A percentile compares a stretch with the other conserved stretches of the same genome.
Conservation (phyloP, 2,113 vertebrate genomes). For the Poicephalus gulielmi region DNA sequence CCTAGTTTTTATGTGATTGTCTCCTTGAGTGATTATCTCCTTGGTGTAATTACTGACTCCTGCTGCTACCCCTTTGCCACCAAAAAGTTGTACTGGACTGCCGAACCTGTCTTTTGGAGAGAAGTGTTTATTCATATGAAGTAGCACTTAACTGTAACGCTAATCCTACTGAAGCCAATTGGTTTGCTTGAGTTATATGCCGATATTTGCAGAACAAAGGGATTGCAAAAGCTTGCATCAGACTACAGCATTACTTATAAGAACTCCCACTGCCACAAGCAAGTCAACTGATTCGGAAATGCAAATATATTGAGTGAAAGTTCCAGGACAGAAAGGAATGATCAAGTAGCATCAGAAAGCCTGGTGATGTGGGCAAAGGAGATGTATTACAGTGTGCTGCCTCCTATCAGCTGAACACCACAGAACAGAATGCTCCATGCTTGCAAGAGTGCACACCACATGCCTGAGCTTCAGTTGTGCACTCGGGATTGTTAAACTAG, state of each 20-base stretch:
- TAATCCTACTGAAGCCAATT: background rate
- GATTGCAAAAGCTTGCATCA: background rate
- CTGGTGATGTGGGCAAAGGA: background rate
- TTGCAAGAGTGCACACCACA: rapidly evolving
- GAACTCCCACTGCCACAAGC: background rate
- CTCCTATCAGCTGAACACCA: background rate
- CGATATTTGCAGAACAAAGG: background rate
- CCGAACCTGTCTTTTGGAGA: background rate
- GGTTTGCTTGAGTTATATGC: background rate
- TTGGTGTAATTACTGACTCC: background rate
- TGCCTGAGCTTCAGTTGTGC: rapidly evolving
- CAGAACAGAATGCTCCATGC: background rate
- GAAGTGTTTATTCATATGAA: background rate
- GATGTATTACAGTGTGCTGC: rapidly evolving
- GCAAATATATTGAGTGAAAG: background rate
- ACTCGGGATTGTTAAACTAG: background rate
- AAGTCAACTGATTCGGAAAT: background rate
- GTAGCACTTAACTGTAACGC: background rate
- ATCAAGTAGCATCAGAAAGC: background rate
- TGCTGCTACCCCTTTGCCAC: background rate
- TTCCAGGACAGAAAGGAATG: background rate
- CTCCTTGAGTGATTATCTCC: background rate
- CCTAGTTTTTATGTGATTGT: background rate
- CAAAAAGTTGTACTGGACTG: background rate
- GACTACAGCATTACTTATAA: background rate